Conservation (phyloP, 2,888 invertebrate species). For the Heterodera filipjevi region DNA sequence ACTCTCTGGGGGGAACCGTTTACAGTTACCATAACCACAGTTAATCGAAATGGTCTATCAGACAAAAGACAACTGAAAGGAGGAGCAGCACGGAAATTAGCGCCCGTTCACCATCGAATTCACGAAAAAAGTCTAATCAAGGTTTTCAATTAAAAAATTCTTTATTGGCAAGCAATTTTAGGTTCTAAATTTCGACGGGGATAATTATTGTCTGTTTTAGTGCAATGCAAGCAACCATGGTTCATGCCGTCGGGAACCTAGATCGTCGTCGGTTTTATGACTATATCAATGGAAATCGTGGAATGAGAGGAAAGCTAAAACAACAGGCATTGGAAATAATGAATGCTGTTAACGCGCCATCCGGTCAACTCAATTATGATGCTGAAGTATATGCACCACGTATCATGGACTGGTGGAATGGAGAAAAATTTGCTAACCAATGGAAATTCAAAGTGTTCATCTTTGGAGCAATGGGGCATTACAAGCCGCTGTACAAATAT, state of each 20-base stretch:
- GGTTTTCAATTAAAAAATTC: not conserved
- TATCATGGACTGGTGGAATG: conserved; percentile 9
- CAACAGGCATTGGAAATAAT: not conserved
- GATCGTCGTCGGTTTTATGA: not conserved
- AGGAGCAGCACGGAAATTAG: not conserved
- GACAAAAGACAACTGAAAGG: conserved; percentile 1
- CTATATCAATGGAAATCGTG: not conserved
- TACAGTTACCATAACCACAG: not conserved
- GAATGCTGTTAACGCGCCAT: not conserved
- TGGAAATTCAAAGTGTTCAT: conserved; percentile 9
- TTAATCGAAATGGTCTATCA: not conserved
- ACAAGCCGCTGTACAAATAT: conserved; percentile 4
- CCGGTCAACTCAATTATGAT: not conserved
- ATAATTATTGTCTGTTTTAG: conserved; percentile 6
- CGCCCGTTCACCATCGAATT: conserved; percentile 1
- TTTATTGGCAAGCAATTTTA: not conserved
- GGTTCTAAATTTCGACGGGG: not conserved
- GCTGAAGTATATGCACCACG: not conserved
- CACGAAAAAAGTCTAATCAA: conserved; percentile 12
- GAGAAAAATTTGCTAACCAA: not conserved
- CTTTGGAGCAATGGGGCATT: not conserved
- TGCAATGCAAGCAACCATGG: conserved; percentile 12
- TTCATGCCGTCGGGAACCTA: not conserved
- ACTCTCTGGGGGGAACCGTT: conserved; percentile 22
- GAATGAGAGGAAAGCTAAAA: not conserved